Conservation (phyloP, 2,888 invertebrate genomes). For the Andrena haemorrhoa region DNA sequence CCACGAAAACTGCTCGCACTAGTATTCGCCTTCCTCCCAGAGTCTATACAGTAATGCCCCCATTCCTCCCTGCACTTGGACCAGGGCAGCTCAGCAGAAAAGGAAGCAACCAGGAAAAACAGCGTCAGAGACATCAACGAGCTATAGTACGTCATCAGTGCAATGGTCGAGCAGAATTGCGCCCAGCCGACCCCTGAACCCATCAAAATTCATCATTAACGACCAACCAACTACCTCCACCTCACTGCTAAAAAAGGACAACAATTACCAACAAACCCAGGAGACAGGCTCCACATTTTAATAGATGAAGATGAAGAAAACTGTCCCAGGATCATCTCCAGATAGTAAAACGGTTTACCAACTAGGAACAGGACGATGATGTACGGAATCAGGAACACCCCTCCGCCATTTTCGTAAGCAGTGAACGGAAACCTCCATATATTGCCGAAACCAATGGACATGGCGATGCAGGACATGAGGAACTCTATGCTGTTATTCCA, state of each 20-base stretch:
- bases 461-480: conserved; percentile 88
- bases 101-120: conserved; percentile 85
- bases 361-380: conserved; percentile 88
- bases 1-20: background rate
- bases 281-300: conserved; percentile 89
- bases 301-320: conserved; percentile 93
- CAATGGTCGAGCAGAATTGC: conserved; percentile 84
- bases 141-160: conserved; percentile 85
- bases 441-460: conserved; percentile 90
- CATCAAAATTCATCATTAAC: background rate
- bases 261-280: conserved; percentile 85
- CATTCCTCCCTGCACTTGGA: conserved; percentile 83
- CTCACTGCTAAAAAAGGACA: background rate
- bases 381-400: conserved; percentile 90
- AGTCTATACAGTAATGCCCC: conserved; percentile 79
- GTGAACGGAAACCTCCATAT: conserved; percentile 90
- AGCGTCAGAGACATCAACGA: conserved; percentile 85
- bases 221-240: background rate
- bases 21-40: conserved; percentile 21
- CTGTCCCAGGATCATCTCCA: conserved; percentile 94
- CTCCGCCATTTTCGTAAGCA: conserved; percentile 89
- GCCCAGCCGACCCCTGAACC: conserved; percentile 89
- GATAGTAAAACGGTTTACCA: conserved; percentile 93
- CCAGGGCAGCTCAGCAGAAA: conserved; percentile 85
- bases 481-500: conserved; percentile 89